These are phyloP conservation scores for Bombus fervidus DNA, from an alignment of 1,140 invertebrate species.

Conservation along the genomic window DNA sequence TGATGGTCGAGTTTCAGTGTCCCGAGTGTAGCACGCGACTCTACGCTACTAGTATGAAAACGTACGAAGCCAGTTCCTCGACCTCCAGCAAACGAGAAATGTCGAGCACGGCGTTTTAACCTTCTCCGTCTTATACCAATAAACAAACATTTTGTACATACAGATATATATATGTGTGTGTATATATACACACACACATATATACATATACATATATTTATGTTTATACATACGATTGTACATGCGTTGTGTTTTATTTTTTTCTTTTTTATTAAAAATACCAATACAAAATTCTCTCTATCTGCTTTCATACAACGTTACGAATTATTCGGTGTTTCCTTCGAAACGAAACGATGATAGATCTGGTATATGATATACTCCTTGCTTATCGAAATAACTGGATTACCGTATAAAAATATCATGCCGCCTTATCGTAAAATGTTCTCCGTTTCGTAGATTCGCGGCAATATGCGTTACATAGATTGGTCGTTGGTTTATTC, in stretches of 20 bases:
- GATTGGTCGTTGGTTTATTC: constrained; percentile 61
- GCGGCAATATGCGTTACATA: constrained; percentile 35
- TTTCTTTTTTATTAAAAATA: constrained; percentile 73
- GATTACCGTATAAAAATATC: constrained; percentile 78
- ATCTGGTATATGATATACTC: constrained; percentile 65
- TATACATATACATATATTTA: background rate
- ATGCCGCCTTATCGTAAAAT: constrained; percentile 78
- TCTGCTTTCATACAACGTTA: constrained; percentile 73
- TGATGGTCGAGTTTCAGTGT: constrained; percentile 72
- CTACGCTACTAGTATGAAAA: constrained; percentile 61
- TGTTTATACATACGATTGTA: background rate
- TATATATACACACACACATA: background rate
- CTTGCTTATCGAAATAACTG: constrained; percentile 69
- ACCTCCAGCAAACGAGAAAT: too few relatives aligned
- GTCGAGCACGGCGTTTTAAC: background rate
- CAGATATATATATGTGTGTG: background rate
- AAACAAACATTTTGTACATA: too few relatives aligned
- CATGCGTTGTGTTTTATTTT: background rate
- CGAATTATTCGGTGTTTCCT: constrained; percentile 61
- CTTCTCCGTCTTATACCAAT: background rate
- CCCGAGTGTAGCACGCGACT: constrained; percentile 68
- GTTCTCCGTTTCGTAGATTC: constrained; percentile 56
- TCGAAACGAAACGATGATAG: constrained; percentile 69
- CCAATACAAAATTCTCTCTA: constrained; percentile 76
- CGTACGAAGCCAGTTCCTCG: constrained; percentile 34